Evolutionary conservation across 2,113 vertebrate genomes (phyloP).

Genomic region (Nothobranchius kuhntae): DNA sequence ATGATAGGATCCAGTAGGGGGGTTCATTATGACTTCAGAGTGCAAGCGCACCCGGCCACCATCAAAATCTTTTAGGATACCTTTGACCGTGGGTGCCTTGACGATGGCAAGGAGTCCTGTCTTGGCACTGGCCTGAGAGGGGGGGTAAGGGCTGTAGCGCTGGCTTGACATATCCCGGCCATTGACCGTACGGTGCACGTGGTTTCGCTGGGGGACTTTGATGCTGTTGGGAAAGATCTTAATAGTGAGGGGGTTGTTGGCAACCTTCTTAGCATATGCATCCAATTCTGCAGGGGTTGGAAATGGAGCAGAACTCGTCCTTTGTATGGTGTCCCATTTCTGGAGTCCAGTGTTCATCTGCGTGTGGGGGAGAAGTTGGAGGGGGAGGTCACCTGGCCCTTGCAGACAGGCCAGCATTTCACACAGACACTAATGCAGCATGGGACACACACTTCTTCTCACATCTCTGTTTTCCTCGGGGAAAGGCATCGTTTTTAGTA

Average conservation of each 20-base stretch:
- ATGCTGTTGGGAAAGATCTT: conserved; percentile 99
- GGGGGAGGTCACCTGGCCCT: conserved; percentile 97
- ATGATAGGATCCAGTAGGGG: conserved; percentile 85
- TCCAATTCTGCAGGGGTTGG: conserved; percentile 99
- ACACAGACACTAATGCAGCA: conserved; percentile 94
- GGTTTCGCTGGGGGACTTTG: conserved; percentile 99
- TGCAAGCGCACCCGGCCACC: conserved; percentile 90
- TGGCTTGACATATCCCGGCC: conserved; percentile 96
- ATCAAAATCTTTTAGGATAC: conserved; percentile 95
- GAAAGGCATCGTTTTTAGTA: conserved; percentile 72
- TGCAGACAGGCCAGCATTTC: conserved; percentile 99
- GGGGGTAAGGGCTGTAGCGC: conserved; percentile 98
- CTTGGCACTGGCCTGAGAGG: conserved; percentile 90
- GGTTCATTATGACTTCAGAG: conserved; percentile 94
- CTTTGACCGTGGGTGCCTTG: conserved; percentile 90
- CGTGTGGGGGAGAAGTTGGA: conserved; percentile 98
- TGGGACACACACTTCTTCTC: conserved; percentile 88
- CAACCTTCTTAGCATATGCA: conserved; percentile 99
- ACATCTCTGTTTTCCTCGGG: conserved; percentile 80
- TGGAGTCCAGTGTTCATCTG: conserved; percentile 99
- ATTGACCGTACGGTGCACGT: conserved; percentile 97
- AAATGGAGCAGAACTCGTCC: conserved; percentile 99
- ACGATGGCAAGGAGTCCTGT: conserved; percentile 94
- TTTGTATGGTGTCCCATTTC: conserved; percentile 99
- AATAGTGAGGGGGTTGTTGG: conserved; percentile 98